Base-by-base conservation (phyloP, 1,140 invertebrate genomes). In the Diprion similis region DNA sequence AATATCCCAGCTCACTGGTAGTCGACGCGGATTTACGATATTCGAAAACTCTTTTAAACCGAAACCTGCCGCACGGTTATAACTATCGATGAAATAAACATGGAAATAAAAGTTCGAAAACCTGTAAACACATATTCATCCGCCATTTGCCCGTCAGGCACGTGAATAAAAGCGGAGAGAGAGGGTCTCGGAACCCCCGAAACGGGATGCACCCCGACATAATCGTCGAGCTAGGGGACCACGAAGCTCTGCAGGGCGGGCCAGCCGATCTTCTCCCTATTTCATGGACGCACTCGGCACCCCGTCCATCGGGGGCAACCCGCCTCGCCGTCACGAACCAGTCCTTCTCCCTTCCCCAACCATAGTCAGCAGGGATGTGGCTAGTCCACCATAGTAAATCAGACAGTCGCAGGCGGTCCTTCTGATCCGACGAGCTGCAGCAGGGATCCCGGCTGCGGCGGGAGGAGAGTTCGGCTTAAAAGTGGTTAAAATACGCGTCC, bases 401-500 rank as follows among this genome's bases (percentile, higher is more conserved):
- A 88, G 86, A 83, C 83, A 83, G 81, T 87, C 82, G 82, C 86
- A 85, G 85, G 85, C 86, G 86, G 85, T 88, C 85, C 84, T 86
- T 87, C 84, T 87, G 85, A 88, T 88, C 78, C 81, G 78, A 76
- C 74, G 68, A 72, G 65, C 8, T 10, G 59, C 64, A 15, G 10
- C 59, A 11, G 19, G 46, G 8, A 71, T 10, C 0, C 24, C 11
- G 59, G 37, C 47, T 18, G 72, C 46, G 68, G 66, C 64, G 70
- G 68, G 66, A 73, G 70, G 72, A 70, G 68, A 70, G 18, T 70
- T 15, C 67, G 64, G 18, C 68, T 37, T 19, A 10, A 11, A 19
- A 10, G 37, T 64, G 19, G 4, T 66, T n/a, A 17, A 66, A 66
- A 18, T 17, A 10, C 37, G 46, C 64, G 19, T n/a, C 51, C n/a